phyloP scores from a whole-genome alignment of 2,797 vertebrate genomes.

The Cynopterus sphinx region DNA sequence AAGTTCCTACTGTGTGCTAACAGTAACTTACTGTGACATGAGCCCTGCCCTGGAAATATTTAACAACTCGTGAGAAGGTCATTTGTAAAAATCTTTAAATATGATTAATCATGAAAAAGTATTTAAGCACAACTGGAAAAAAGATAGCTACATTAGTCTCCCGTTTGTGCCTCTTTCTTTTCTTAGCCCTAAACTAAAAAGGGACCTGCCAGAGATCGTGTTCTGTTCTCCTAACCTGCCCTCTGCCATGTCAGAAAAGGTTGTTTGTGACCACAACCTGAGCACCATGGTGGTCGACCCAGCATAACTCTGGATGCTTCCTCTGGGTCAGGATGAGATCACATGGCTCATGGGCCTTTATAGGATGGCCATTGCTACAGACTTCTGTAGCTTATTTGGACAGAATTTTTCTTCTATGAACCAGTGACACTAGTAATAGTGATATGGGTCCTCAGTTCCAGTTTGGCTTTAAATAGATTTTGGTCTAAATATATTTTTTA shows the following conservation, averaged over 20 bases:
- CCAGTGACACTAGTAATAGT: not conserved
- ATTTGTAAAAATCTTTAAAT: not conserved
- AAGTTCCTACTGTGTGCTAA: not conserved
- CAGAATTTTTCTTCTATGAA: conserved; percentile 31
- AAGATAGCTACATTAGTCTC: not conserved
- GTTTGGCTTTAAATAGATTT: conserved; percentile 60
- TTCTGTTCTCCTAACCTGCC: not conserved
- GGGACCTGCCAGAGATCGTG: not conserved
- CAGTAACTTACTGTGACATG: not conserved
- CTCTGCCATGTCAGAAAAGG: not conserved
- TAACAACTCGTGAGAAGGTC: not conserved
- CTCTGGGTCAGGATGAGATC: not conserved
- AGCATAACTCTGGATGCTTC: not conserved
- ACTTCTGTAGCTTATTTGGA: not conserved
- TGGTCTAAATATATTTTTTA: conserved; percentile 60
- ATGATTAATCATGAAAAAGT: not conserved
- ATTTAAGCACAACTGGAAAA: not conserved
- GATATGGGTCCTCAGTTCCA: not conserved
- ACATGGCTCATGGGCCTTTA: not conserved
- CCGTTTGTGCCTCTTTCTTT: not conserved
- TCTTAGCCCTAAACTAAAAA: not conserved
- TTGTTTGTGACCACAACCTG: not conserved
- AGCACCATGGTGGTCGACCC: not conserved
- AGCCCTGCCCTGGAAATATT: not conserved
- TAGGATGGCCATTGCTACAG: not conserved